A percentile compares a stretch with the other conserved stretches of the same genome.
These are phyloP conservation scores for Amblyopsis rosae DNA, from an alignment of 2,113 vertebrate genomes.

Conservation along the genomic window DNA sequence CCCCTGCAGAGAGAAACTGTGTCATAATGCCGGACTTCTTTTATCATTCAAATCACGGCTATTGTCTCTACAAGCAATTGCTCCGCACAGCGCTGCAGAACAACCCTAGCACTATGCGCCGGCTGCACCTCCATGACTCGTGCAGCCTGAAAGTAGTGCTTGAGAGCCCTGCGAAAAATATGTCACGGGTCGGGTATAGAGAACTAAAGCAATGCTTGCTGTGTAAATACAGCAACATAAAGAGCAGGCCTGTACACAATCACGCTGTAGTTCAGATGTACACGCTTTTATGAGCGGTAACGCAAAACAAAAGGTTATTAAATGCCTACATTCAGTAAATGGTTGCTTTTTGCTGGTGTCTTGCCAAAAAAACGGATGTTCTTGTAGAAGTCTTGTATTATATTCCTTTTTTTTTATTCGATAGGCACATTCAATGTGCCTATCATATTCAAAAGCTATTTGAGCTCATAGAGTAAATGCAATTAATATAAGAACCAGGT, in stretches of 20 bases:
- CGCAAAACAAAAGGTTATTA: not conserved
- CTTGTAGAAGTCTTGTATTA: no score
- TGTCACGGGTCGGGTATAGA: not conserved
- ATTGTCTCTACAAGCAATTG: slow-evolving; percentile 78
- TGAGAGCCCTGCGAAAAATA: slow-evolving; percentile 32
- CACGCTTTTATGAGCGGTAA: no score
- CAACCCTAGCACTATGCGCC: slow-evolving; percentile 72
- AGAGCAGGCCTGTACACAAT: slow-evolving; percentile 15
- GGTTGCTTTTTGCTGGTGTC: no score
- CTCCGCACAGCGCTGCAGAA: slow-evolving; percentile 73
- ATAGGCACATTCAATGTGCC: no score
- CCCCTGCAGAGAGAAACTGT: slow-evolving; percentile 81
- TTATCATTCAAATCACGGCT: slow-evolving; percentile 81
- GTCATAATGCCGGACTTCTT: slow-evolving; percentile 79
- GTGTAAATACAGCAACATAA: slow-evolving; percentile 56
- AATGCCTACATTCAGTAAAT: no score
- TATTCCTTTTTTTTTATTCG: no score
- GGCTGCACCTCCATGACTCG: slow-evolving; percentile 15
- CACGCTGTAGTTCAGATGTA: slow-evolving; percentile 19
- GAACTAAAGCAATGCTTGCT: slow-evolving; percentile 23
- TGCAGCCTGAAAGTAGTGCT: slow-evolving; percentile 39
- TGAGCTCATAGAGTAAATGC: no score
- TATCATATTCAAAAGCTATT: no score
- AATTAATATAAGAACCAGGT: no score
- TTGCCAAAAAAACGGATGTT: no score